A percentile compares a stretch with the other conserved stretches of the same genome.
These are phyloP conservation scores for Ectemnius lituratus DNA, from an alignment of 2,888 invertebrate genomes.

Conservation along the genomic window DNA sequence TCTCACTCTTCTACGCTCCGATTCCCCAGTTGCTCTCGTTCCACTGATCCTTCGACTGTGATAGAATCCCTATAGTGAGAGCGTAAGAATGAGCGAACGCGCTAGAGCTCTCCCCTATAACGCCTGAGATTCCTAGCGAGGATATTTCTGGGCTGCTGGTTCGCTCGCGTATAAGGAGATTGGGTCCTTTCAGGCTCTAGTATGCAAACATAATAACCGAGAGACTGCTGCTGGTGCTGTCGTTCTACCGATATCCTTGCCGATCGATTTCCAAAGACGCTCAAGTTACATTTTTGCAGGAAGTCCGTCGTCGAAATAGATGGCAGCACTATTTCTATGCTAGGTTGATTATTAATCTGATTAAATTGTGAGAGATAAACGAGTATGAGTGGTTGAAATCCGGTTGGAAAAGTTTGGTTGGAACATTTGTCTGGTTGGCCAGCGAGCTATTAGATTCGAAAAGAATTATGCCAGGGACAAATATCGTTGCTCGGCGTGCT, in stretches of 20 bases:
- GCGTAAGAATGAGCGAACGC: too few species aligned
- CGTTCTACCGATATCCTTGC: background rate
- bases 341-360: constrained; percentile 10
- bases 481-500: constrained; percentile 3
- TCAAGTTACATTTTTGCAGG: constrained; percentile 7
- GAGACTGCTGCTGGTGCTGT: background rate
- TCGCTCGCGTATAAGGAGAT: constrained; percentile 17
- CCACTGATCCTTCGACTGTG: too few species aligned
- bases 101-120: constrained; percentile 1
- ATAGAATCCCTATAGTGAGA: too few species aligned
- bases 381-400: background rate
- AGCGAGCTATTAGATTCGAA: background rate
- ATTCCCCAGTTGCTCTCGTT: too few species aligned
- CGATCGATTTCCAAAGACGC: background rate
- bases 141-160: background rate
- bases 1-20: too few species aligned
- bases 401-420: background rate
- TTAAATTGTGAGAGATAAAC: constrained; percentile 12
- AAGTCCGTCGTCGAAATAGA: background rate
- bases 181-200: constrained; percentile 27
- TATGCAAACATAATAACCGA: constrained; percentile 38
- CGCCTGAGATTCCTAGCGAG: background rate
- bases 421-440: background rate
- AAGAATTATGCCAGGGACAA: constrained; percentile 17
- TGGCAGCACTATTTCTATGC: background rate